These are phyloP conservation scores for Lepas anatifera DNA, from an alignment of 2,888 invertebrate species.

Conservation along the genomic window DNA sequence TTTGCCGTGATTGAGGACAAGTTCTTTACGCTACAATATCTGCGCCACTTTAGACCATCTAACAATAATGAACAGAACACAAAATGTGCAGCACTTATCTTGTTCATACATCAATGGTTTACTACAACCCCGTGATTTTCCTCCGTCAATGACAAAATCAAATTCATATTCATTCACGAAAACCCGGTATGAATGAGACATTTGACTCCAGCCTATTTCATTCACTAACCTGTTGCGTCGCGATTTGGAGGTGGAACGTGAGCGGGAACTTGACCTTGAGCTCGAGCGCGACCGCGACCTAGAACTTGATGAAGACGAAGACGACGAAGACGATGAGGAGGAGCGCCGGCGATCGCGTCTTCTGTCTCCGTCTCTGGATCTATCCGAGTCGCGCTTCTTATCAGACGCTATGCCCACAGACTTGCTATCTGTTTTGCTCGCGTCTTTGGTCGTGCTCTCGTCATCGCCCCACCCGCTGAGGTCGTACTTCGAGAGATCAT, in stretches of 20 bases:
- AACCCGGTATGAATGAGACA: no score
- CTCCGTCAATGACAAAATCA: no score
- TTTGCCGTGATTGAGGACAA: no score
- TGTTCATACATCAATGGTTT: no score
- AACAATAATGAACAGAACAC: no score
- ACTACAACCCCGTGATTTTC: no score
- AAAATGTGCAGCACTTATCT: no score
- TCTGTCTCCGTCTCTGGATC: background rate
- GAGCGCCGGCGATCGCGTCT: background rate
- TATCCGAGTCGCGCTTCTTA: constrained; percentile 1
- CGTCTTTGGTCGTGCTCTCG: constrained; percentile 34
- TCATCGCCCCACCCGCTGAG: constrained; percentile 53
- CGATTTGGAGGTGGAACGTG: background rate
- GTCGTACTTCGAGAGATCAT: constrained; percentile 65
- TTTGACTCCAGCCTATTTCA: background rate
- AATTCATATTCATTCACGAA: no score
- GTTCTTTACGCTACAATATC: no score
- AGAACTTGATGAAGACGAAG: constrained; percentile 10
- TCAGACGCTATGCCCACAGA: no score
- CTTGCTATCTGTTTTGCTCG: background rate
- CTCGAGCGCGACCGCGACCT: constrained; percentile 9
- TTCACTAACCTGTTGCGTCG: background rate
- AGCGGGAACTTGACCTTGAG: background rate
- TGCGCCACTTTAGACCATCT: no score
- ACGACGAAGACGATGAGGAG: background rate